These are phyloP conservation scores for Fulica atra DNA, from an alignment of 2,113 vertebrate species.

Conservation along the genomic window DNA sequence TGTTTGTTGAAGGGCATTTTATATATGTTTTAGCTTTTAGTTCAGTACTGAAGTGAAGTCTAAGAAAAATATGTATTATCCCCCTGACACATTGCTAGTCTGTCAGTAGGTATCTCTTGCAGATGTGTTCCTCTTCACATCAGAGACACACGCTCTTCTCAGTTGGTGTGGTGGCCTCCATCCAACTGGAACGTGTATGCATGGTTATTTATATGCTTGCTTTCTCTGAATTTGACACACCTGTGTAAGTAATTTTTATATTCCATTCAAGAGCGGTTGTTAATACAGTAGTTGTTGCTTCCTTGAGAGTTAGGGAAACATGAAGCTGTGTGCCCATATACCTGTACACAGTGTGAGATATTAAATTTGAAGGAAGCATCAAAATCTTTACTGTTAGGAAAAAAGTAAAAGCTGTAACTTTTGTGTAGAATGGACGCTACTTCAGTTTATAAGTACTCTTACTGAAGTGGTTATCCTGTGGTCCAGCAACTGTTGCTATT, in stretches of 20 bases:
- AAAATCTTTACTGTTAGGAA: not conserved
- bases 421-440: not conserved
- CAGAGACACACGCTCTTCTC: accelerated
- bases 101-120: not conserved
- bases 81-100: accelerated
- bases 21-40: not conserved
- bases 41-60: not conserved
- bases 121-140: not conserved
- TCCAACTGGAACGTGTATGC: accelerated
- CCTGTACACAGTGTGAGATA: not conserved
- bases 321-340: not conserved
- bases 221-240: not conserved
- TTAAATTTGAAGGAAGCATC: not conserved
- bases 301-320: not conserved
- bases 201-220: not conserved
- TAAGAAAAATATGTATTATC: not conserved
- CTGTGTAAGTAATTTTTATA: not conserved
- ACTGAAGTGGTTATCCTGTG: not conserved
- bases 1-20: no score
- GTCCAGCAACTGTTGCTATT: not conserved
- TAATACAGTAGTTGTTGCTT: not conserved
- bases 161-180: not conserved
- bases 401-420: not conserved
- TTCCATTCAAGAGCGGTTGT: not conserved
- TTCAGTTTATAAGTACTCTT: not conserved